Conservation (phyloP, 1,140 invertebrate species). For the Brachionus manjavacas region DNA sequence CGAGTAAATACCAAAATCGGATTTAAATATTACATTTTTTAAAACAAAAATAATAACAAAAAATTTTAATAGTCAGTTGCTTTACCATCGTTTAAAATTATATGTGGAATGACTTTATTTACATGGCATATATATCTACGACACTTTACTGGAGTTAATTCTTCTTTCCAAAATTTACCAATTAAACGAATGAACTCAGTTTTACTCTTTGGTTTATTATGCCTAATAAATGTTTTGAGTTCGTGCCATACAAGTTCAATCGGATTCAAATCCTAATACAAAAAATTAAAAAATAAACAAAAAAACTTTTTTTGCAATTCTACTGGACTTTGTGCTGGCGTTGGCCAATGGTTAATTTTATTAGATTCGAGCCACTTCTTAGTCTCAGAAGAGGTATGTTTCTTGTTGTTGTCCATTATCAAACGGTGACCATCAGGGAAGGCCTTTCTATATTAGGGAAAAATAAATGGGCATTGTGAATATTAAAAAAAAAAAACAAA, state of each 20-base stretch:
- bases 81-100: slow-evolving; percentile 1
- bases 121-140: slow-evolving; percentile 6
- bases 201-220: slow-evolving; percentile 11
- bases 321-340: slow-evolving; percentile 21
- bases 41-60: background rate
- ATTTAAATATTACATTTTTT: background rate
- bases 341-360: background rate
- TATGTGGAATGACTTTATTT: slow-evolving; percentile 7
- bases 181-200: background rate
- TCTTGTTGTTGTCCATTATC: background rate
- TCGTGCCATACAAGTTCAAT: slow-evolving; percentile 19
- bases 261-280: slow-evolving; percentile 14
- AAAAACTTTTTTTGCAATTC: background rate
- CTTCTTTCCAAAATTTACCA: background rate
- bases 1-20: background rate
- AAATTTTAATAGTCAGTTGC: slow-evolving; percentile 1
- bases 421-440: slow-evolving; percentile 10
- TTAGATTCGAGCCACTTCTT: background rate
- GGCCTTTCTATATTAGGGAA: background rate
- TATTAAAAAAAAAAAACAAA: too few species aligned
- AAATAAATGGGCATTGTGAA: background rate
- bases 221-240: background rate
- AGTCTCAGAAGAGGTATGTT: background rate
- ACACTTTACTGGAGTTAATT: slow-evolving; percentile 21
- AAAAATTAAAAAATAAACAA: background rate